These are phyloP conservation scores for Ladona fulva DNA, from an alignment of 1,140 invertebrate genomes.

Conservation along the genomic window DNA sequence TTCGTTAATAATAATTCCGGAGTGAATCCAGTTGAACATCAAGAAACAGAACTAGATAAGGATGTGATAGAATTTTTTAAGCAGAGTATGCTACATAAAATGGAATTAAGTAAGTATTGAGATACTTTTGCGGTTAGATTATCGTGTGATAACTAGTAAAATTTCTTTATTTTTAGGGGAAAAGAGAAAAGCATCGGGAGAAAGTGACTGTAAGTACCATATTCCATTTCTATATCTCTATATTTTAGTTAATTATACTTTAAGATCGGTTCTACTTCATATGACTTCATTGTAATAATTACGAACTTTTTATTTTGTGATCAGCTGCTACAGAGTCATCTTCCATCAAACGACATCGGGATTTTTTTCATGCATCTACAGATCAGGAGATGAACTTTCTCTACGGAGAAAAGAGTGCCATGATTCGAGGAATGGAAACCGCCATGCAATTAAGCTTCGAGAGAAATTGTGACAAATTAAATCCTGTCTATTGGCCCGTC, in stretches of 20 bases:
- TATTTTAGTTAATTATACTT: not conserved
- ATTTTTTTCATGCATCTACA: not conserved
- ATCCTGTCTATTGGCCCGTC: conserved; percentile 62
- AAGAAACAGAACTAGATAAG: conserved; percentile 43
- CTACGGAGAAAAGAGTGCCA: conserved; percentile 51
- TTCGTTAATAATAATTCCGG: too few relatives aligned
- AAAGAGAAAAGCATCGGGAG: conserved; percentile 31
- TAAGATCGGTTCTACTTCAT: not conserved
- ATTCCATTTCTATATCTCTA: conserved; percentile 25
- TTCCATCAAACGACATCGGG: not conserved
- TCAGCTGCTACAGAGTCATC: conserved; percentile 23
- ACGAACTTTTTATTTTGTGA: not conserved
- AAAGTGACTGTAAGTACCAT: conserved; percentile 27
- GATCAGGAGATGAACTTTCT: conserved; percentile 39
- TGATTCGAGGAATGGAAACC: conserved; percentile 64
- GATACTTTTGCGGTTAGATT: not conserved
- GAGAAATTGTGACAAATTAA: conserved; percentile 47
- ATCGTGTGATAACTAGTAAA: not conserved
- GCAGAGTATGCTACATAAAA: conserved; percentile 46
- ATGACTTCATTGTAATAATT: not conserved
- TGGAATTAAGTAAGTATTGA: conserved; percentile 30
- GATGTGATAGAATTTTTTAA: conserved; percentile 55
- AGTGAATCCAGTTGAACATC: not conserved
- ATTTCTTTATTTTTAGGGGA: not conserved
- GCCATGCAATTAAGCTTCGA: conserved; percentile 56